Evolutionary conservation across 2,797 vertebrate species (phyloP).

Genomic region (Lemur catta): DNA sequence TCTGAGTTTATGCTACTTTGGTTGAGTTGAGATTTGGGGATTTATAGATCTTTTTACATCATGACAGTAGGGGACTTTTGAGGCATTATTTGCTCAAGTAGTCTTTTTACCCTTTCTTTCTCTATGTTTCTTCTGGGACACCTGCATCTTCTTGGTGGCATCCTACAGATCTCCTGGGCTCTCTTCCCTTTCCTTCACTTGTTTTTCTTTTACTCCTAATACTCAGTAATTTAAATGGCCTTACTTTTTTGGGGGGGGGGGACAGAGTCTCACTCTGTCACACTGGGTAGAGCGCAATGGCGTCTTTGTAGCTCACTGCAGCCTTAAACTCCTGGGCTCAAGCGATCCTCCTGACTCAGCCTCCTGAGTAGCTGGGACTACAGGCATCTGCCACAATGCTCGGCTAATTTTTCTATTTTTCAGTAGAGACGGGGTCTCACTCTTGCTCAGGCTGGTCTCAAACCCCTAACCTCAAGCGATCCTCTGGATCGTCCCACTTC

Average conservation of each 20-base stretch:
- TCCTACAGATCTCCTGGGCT: neutral
- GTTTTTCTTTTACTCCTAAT: neutral
- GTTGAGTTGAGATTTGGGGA: neutral
- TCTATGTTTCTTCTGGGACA: neutral
- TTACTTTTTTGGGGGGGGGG: neutral
- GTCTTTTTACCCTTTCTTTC: neutral
- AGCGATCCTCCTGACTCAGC: too few relatives aligned
- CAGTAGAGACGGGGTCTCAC: too few relatives aligned
- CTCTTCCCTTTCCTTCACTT: neutral
- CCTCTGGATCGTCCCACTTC: too few relatives aligned
- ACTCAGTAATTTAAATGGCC: neutral
- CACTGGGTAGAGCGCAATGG: too few relatives aligned
- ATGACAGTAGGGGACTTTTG: neutral
- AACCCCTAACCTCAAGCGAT: too few relatives aligned
- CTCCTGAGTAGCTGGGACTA: too few relatives aligned
- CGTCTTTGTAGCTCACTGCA: too few relatives aligned
- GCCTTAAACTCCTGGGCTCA: too few relatives aligned
- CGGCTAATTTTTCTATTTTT: too few relatives aligned
- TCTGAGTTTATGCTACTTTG: neutral
- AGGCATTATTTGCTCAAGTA: neutral
- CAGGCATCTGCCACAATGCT: too few relatives aligned
- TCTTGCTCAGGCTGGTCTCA: too few relatives aligned
- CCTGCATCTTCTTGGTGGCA: neutral
- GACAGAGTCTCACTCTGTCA: too few relatives aligned
- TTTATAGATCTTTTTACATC: neutral